Percentiles rank a stretch among this genome's conserved stretches.
Conservation (phyloP, 2,888 invertebrate genomes). For the Ephialtes manifestator region DNA sequence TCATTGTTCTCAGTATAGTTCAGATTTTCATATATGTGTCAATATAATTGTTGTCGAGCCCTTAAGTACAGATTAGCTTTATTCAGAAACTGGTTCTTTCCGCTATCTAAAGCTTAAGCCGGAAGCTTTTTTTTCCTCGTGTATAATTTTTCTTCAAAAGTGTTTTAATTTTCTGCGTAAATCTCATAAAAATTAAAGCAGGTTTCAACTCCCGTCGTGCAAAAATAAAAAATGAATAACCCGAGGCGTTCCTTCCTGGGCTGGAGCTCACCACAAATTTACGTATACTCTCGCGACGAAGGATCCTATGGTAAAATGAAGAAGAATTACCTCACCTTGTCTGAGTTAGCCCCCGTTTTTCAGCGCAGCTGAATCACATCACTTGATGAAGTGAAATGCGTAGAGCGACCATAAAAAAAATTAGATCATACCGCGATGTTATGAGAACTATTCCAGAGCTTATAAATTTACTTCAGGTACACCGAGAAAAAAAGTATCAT, state of each 20-base stretch:
- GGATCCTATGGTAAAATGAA: constrained; percentile 38
- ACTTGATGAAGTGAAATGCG: not conserved
- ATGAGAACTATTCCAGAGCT: not conserved
- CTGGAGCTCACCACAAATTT: constrained; percentile 24
- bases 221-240: constrained; percentile 24
- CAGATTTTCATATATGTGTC: not conserved
- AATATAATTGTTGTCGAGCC: not conserved
- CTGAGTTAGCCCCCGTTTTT: constrained; percentile 5
- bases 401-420: constrained; percentile 20
- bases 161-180: not conserved
- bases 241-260: constrained; percentile 21
- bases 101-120: not conserved
- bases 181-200: not conserved
- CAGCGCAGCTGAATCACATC: constrained; percentile 40
- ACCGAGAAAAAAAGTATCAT: no score
- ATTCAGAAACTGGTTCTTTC: not conserved
- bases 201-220: not conserved
- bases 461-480: not conserved
- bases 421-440: not conserved
- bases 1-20: no score
- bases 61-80: not conserved
- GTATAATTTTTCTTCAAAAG: not conserved
- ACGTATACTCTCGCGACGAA: constrained; percentile 16
- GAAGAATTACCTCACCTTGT: constrained; percentile 40
- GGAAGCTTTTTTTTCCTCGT: not conserved